phyloP scores from a whole-genome alignment of 30 jellyfish, hydroid and myxozoan species.

The Clytia hemisphaerica region DNA sequence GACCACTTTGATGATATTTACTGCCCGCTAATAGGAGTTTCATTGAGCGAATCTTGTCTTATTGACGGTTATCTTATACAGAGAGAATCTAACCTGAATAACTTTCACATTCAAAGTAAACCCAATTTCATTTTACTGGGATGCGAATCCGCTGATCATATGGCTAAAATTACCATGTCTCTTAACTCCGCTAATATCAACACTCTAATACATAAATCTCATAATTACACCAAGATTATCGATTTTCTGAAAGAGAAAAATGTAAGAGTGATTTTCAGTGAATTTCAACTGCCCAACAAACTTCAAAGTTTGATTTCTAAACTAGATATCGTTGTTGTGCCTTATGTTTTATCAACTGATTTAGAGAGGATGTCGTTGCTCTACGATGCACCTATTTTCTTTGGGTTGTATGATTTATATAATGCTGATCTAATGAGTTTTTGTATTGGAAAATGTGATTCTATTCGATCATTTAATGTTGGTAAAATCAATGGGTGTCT shows the following conservation, averaged over 20 bases:
- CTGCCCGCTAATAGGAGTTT: neutral
- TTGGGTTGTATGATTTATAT: slow-evolving; percentile 22
- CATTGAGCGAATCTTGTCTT: slow-evolving; percentile 4
- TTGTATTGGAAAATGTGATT: neutral
- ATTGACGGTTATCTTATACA: slow-evolving; percentile 4
- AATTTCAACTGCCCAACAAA: neutral
- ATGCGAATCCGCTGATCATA: too few relatives aligned
- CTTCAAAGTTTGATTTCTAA: neutral
- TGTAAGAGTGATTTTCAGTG: slow-evolving; percentile 6
- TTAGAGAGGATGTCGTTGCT: neutral
- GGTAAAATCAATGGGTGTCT: slow-evolving; percentile 17
- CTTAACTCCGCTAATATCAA: too few relatives aligned
- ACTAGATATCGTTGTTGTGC: slow-evolving; percentile 2
- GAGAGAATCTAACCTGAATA: slow-evolving; percentile 8
- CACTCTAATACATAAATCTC: too few relatives aligned
- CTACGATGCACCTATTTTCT: slow-evolving; percentile 8
- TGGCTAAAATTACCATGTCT: too few relatives aligned
- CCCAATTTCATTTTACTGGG: too few relatives aligned
- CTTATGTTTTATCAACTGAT: neutral
- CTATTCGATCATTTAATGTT: slow-evolving; percentile 12
- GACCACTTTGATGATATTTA: slow-evolving; percentile 13
- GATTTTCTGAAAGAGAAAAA: neutral
- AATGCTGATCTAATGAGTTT: neutral
- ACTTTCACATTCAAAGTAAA: neutral
- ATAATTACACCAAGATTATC: too few relatives aligned